Percentiles rank a stretch among this genome's conserved stretches.
Conservation (phyloP, 2,888 invertebrate species). For the Parapristionchus giblindavisi region DNA sequence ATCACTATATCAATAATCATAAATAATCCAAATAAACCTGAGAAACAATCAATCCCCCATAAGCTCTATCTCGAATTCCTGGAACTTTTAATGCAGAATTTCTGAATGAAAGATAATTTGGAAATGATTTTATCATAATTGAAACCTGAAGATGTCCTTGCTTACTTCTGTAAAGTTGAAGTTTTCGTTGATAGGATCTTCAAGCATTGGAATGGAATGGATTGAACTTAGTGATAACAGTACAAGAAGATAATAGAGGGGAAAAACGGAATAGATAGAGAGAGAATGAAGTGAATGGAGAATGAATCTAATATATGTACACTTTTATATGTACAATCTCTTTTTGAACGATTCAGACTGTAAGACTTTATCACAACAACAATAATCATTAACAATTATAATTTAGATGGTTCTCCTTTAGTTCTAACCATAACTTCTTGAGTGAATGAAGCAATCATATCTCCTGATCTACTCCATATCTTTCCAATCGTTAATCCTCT, state of each 20-base stretch:
- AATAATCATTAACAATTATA: not conserved
- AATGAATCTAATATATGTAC: not conserved
- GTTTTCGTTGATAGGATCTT: conserved; percentile 24
- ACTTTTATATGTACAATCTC: too few species aligned
- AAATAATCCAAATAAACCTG: not conserved
- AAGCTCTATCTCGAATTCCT: not conserved
- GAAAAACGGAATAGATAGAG: not conserved
- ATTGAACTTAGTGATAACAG: not conserved
- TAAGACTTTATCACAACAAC: not conserved
- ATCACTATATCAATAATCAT: not conserved
- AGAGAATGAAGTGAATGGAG: not conserved
- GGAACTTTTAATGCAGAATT: conserved; percentile 18
- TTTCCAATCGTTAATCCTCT: not conserved
- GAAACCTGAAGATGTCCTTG: conserved; percentile 21
- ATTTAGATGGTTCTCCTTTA: not conserved
- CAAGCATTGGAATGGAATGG: not conserved
- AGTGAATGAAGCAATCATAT: not conserved
- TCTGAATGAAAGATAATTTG: not conserved
- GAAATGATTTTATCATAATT: not conserved
- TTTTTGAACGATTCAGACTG: too few species aligned
- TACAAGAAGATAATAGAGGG: not conserved
- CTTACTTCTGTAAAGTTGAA: conserved; percentile 11
- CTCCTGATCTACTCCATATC: not conserved
- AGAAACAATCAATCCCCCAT: not conserved
- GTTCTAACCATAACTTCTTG: not conserved